Evolutionary conservation across 1,140 invertebrate genomes (phyloP), one percentile per base, ranked within the genome.

Genomic region (Drosophila miranda): DNA sequence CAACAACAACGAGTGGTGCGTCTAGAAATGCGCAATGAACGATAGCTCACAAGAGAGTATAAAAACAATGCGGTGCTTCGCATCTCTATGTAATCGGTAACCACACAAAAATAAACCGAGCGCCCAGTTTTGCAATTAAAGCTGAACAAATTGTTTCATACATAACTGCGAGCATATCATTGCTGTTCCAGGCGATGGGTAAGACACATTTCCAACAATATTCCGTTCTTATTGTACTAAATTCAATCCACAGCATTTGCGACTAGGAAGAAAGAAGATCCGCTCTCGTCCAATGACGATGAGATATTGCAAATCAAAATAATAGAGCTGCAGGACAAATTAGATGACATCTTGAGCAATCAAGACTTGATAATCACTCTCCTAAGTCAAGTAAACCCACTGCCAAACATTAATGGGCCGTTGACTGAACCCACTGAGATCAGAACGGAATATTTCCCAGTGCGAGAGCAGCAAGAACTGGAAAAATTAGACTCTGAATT

Each of bases 401-500:
- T 38, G 11, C 11, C 1, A 13, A 38, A 11, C 34, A 38, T 0
- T 38, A 23, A n/a, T 5, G 16, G 13, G 3, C 1, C 3, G 26
- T 16, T 11, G 1, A 7, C 2, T 21, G 38, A 53, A 13, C 13
- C 21, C 0, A n/a, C 5, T 5, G 52, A 63, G 14, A 14, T 14
- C 5, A 21, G 49, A 8, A 9, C 19, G 1, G 13, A 26, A 8
- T 62, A 45, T 43, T 73, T 73, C 30, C 69, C 69, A 1, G 9
- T 73, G 3, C 50, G 46, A 2, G 70, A 63, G n/a, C 45, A 19
- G 3, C 19, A 63, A 1, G 70, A 73, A 19, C 59, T 63, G 34
- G 9, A 13, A 5, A 55, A 34, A 13, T 28, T 73, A 9, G 70
- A 73, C 21, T 16, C 46, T 2, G 48, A 54, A 21, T 34, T 73